phyloP scores from a whole-genome alignment of 2,113 vertebrate species.

The Scolopax mira region DNA sequence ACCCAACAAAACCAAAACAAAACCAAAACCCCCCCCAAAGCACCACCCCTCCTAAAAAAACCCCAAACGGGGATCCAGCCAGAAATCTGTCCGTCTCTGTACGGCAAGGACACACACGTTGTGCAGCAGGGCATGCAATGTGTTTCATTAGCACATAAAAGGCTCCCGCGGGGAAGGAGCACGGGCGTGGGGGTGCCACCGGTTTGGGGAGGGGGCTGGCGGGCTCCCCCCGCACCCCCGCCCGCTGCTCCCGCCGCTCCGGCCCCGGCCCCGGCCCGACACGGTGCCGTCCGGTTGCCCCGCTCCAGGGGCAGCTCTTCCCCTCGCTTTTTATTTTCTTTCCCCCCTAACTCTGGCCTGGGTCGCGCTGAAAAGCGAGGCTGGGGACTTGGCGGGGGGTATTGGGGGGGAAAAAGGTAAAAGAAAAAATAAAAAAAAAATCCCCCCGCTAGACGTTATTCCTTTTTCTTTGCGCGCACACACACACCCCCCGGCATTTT shows the following conservation, averaged over 20 bases:
- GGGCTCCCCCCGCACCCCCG: not conserved
- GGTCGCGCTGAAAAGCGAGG: not conserved
- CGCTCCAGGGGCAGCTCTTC: not conserved
- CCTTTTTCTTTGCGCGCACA: not conserved
- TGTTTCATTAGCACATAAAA: constrained; percentile 92
- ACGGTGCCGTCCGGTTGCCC: constrained; percentile 19
- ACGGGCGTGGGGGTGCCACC: constrained; percentile 72
- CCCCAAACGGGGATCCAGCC: constrained; percentile 15
- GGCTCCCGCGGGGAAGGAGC: constrained; percentile 84
- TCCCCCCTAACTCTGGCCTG: not conserved
- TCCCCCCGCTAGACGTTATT: not conserved
- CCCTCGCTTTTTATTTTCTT: not conserved
- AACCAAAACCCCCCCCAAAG: too few species aligned
- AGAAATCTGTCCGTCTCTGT: constrained; percentile 59
- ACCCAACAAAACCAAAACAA: not conserved
- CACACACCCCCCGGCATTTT: not conserved
- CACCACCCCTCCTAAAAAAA: not conserved
- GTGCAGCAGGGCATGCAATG: constrained; percentile 80
- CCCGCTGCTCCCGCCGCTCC: not conserved
- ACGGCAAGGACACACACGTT: constrained; percentile 81
- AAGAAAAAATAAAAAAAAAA: not conserved
- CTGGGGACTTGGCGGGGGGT: not conserved
- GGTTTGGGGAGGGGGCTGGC: constrained; percentile 64
- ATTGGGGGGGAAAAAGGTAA: too few species aligned
- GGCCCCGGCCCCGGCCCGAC: not conserved